Evolutionary conservation across 2,888 invertebrate species (phyloP).

Genomic region (Cynaeus angustus): DNA sequence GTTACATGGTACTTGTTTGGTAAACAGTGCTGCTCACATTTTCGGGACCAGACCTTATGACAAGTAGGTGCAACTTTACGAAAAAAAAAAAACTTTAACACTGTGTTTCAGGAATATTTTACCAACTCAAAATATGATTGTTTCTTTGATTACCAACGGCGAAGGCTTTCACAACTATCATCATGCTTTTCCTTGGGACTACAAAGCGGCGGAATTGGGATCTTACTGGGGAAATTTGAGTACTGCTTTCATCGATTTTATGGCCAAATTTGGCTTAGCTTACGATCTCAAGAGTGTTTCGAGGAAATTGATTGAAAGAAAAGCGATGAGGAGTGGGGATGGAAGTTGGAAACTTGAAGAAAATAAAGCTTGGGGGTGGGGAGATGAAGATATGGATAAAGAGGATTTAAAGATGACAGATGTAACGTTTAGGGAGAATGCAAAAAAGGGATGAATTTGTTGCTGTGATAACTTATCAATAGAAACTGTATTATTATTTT

Average conservation of each 20-base stretch:
- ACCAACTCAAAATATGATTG: conserved; percentile 78
- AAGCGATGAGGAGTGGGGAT: conserved; percentile 1
- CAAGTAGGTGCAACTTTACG: conserved; percentile 69
- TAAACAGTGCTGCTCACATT: conserved; percentile 76
- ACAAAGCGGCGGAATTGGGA: conserved; percentile 74
- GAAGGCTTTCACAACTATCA: conserved; percentile 88
- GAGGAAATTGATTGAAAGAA: not conserved
- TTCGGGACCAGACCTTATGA: conserved; percentile 68
- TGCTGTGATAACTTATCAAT: not conserved
- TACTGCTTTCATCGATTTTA: conserved; percentile 27
- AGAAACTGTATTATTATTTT: too few relatives aligned
- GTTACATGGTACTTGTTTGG: conserved; percentile 76
- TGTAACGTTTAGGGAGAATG: conserved; percentile 12
- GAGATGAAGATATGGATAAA: conserved; percentile 82
- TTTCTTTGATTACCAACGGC: conserved; percentile 76
- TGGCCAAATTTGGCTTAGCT: conserved; percentile 32
- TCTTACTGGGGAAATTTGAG: conserved; percentile 18
- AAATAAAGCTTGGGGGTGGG: conserved; percentile 83
- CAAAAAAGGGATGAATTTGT: not conserved
- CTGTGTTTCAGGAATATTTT: conserved; percentile 58
- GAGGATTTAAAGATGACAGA: conserved; percentile 74
- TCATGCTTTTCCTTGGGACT: conserved; percentile 83
- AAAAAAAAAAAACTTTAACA: too few relatives aligned
- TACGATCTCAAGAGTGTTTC: conserved; percentile 27
- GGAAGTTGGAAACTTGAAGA: conserved; percentile 1